Conservation (phyloP, 2,113 vertebrate species). For the Peromyscus leucopus region DNA sequence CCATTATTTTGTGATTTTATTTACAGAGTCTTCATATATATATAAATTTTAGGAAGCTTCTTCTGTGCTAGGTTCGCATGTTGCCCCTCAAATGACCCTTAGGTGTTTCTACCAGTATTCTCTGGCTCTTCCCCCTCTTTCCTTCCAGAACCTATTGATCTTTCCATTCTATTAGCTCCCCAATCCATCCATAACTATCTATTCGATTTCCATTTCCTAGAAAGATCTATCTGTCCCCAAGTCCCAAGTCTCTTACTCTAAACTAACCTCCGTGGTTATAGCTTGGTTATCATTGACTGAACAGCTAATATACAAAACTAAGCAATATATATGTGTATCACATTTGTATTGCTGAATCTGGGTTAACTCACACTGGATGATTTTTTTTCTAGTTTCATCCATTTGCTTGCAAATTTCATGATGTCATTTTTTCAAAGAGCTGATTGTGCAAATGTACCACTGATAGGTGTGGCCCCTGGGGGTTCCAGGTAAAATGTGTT, state of each 20-base stretch:
- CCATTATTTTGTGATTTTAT: neutral
- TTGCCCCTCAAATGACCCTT: neutral
- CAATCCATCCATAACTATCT: neutral
- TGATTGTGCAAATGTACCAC: too few relatives aligned
- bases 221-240: neutral
- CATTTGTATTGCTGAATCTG: neutral
- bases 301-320: neutral
- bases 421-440: neutral
- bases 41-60: neutral
- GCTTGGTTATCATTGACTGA: neutral
- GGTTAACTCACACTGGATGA: neutral
- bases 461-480: neutral
- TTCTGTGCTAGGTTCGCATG: neutral
- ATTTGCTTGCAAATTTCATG: neutral
- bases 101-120: neutral
- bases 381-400: neutral
- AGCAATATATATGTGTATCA: neutral
- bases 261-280: neutral
- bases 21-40: neutral
- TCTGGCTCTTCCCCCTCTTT: neutral
- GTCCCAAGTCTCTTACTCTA: neutral
- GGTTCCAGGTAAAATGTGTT: neutral
- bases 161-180: neutral
- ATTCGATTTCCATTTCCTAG: neutral
- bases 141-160: neutral